Conservation (phyloP, 2,888 invertebrate species). For the Tetrapedia diversipes region DNA sequence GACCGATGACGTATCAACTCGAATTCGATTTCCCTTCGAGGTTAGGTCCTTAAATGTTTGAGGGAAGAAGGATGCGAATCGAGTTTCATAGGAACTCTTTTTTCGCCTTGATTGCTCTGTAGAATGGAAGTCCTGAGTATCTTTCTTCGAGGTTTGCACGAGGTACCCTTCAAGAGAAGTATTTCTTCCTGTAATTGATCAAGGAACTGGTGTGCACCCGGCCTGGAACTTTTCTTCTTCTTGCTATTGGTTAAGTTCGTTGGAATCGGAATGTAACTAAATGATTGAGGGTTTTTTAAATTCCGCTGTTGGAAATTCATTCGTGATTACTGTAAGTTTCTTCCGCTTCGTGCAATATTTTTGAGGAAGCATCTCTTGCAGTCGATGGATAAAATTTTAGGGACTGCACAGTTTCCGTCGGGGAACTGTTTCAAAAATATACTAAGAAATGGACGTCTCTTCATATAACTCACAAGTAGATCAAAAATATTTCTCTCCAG, state of each 20-base stretch:
- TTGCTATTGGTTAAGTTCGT: not conserved
- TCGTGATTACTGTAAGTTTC: not conserved
- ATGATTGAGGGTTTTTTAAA: too few relatives aligned
- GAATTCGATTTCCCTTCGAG: too few relatives aligned
- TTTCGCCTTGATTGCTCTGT: not conserved
- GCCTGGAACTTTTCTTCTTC: not conserved
- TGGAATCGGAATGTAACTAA: not conserved
- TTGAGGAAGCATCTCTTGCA: not conserved
- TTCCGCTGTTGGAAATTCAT: not conserved
- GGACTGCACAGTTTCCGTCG: not conserved
- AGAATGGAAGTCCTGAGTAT: not conserved
- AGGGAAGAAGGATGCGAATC: not conserved
- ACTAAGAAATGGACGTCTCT: not conserved
- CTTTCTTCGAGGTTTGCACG: not conserved
- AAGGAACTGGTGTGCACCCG: not conserved
- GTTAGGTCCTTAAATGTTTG: too few relatives aligned
- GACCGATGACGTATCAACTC: too few relatives aligned
- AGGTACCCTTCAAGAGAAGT: not conserved
- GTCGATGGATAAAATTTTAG: not conserved
- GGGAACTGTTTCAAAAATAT: not conserved
- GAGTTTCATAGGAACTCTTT: not conserved
- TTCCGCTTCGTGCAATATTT: not conserved
- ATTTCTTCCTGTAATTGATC: constrained; percentile 5
- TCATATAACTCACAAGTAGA: not conserved
- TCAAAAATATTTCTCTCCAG: not conserved